phyloP scores from a whole-genome alignment of 1,140 invertebrate genomes.

The Calephelis virginiensis region DNA sequence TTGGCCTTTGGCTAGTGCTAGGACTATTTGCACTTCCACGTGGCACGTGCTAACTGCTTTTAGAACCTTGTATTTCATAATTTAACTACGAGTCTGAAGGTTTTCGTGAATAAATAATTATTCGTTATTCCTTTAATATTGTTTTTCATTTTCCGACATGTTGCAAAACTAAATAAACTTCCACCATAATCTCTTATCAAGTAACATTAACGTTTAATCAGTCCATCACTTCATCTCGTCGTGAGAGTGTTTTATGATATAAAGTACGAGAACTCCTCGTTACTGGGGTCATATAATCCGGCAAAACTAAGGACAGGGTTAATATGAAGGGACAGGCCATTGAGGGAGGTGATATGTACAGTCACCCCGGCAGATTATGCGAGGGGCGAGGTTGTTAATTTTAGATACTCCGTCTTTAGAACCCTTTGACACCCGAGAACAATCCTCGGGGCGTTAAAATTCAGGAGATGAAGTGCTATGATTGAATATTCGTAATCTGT shows the following conservation, averaged over 20 bases:
- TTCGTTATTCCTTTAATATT: no score
- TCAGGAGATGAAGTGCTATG: constrained; percentile 6
- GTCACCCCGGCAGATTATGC: constrained; percentile 54
- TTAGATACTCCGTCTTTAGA: constrained; percentile 43
- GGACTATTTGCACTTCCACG: no score
- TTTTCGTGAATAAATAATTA: no score
- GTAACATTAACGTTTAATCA: constrained; percentile 21
- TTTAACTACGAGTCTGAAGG: no score
- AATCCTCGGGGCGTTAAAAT: constrained; percentile 14
- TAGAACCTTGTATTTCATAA: no score
- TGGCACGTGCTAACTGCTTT: no score
- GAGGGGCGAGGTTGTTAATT: constrained; percentile 45
- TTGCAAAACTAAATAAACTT: background rate
- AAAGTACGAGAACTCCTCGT: constrained; percentile 36
- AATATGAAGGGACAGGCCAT: constrained; percentile 57
- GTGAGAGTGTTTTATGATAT: constrained; percentile 34
- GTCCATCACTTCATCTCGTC: constrained; percentile 31
- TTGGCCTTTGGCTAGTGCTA: no score
- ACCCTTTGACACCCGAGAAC: constrained; percentile 24
- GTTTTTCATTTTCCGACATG: no score
- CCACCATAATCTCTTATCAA: constrained; percentile 15
- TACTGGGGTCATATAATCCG: constrained; percentile 51
- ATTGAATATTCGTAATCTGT: constrained; percentile 18
- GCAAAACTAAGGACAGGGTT: constrained; percentile 37
- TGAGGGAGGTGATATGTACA: constrained; percentile 56